Evolutionary conservation across 37 sponge, comb jelly and placozoan species (phyloP).

Genomic region (Beroe ovata): DNA sequence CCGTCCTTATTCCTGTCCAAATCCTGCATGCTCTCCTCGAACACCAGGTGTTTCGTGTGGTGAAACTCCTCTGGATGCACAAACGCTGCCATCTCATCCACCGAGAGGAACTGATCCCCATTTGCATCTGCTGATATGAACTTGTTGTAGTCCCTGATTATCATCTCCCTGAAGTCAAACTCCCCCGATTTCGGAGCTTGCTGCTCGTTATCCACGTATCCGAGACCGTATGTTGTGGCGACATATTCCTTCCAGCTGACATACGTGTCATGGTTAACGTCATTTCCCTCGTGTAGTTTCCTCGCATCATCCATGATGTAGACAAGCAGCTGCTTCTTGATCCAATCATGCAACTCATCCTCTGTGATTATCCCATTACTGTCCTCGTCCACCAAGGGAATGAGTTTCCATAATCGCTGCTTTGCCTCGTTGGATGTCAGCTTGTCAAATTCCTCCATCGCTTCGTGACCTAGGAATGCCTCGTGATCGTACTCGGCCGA

Average conservation of each 20-base stretch:
- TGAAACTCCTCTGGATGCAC: slow-evolving; percentile 41
- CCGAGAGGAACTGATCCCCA: slow-evolving; percentile 34
- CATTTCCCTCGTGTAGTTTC: slow-evolving; percentile 42
- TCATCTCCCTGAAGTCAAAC: slow-evolving; percentile 47
- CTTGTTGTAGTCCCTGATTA: slow-evolving; percentile 44
- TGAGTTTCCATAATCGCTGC: slow-evolving; percentile 67
- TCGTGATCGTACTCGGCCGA: slow-evolving; percentile 82
- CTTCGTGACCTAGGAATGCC: slow-evolving; percentile 88
- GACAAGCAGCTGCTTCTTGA: slow-evolving; percentile 19
- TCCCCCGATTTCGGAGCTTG: background rate
- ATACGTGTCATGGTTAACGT: slow-evolving; percentile 24
- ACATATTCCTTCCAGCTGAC: slow-evolving; percentile 56
- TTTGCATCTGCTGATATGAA: slow-evolving; percentile 39
- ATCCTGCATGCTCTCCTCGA: slow-evolving; percentile 68
- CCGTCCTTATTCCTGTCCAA: slow-evolving; percentile 90
- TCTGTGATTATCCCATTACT: slow-evolving; percentile 1
- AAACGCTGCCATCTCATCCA: slow-evolving; percentile 45
- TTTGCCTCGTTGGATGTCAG: slow-evolving; percentile 83
- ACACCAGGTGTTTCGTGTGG: slow-evolving; percentile 15
- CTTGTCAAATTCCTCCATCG: slow-evolving; percentile 77
- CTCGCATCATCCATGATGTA: slow-evolving; percentile 47
- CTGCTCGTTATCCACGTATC: slow-evolving; percentile 33
- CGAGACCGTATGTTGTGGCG: slow-evolving; percentile 17
- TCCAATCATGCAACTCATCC: slow-evolving; percentile 40
- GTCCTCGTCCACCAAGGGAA: slow-evolving; percentile 18